These are phyloP conservation scores for Drosophila mimetica DNA, from an alignment of 2,888 invertebrate genomes.

Conservation along the genomic window DNA sequence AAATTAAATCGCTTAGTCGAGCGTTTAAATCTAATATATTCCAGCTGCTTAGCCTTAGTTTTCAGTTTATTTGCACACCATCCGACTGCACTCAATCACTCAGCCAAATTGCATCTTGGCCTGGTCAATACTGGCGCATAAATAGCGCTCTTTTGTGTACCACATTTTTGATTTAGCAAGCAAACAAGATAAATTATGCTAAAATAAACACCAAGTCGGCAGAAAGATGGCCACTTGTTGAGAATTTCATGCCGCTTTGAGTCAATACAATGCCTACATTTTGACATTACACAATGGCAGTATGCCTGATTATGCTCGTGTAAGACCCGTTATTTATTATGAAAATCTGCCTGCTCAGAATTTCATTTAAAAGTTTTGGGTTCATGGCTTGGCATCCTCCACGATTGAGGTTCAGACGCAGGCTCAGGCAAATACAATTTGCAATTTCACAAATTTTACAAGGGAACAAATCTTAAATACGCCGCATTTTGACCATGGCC, in stretches of 20 bases:
- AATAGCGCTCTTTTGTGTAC: conserved; percentile 56
- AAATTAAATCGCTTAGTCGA: conserved; percentile 46
- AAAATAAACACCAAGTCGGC: conserved; percentile 47
- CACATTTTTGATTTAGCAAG: conserved; percentile 56
- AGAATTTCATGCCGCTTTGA: conserved; percentile 28
- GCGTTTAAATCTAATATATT: conserved; percentile 47
- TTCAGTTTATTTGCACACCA: conserved; percentile 39
- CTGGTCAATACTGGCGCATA: conserved; percentile 40
- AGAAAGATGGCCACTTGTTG: conserved; percentile 59
- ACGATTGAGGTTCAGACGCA: not conserved
- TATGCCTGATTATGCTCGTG: conserved; percentile 61
- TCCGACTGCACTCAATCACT: conserved; percentile 53
- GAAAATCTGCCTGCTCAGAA: conserved; percentile 73
- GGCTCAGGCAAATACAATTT: conserved; percentile 59
- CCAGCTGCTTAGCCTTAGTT: conserved; percentile 17
- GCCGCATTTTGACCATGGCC: conserved; percentile 40
- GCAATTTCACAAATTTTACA: conserved; percentile 59
- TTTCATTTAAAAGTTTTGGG: conserved; percentile 63
- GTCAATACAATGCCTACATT: conserved; percentile 26
- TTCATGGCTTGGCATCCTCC: not conserved
- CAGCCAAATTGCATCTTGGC: conserved; percentile 55
- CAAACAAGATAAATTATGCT: conserved; percentile 72
- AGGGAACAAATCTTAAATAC: conserved; percentile 48
- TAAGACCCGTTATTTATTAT: conserved; percentile 69
- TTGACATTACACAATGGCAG: conserved; percentile 61